Base-by-base conservation (phyloP, 2,888 invertebrate species). In the Amiota minor region DNA sequence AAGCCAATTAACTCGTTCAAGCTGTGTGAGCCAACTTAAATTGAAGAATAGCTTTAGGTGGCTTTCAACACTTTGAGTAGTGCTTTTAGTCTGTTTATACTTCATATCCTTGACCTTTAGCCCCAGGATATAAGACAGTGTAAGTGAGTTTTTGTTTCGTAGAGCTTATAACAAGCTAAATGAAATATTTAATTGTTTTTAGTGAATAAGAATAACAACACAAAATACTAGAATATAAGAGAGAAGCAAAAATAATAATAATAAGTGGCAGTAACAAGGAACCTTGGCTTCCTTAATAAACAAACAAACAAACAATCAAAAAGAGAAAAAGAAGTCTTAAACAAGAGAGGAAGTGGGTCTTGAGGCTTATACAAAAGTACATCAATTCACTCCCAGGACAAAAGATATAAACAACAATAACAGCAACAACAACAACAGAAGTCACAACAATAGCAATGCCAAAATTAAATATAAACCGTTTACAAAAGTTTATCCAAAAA, bases 181-280 rank as follows among this genome's bases (percentile, higher is more conserved):
- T 74, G 84, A 83, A 83, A 83, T 84, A 86, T 83, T 84, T 84
- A 86, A 86, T 83, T 84, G 82, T 81, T 85, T 81, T 84, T 80
- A 81, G 76, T 23, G 55, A 20, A 53, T 67, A 11, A 11, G 47
- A 50, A 14, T 35, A 35, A 3, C 56, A 49, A 70, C 20, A 75
- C 77, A 75, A 35, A 75, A 71, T 74, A 75, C 80, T 76, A 78
- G 64, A 78, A 76, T 72, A 76, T 76, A 71, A 14, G 23, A 9
- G 11, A 62, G 11, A 45, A 12, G 16, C 23, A 50, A 67, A 16
- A 49, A 46, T 45, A 64, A 64, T n/a, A 64, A 64, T n/a, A 35
- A 35, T 35, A 35, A 35, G 23, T 23, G 23, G 23, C 23, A 23
- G 23, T 35, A 46, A 65, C 16, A n/a, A 16, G 2, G 56, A 50